These are phyloP conservation scores for Pionites leucogaster DNA, from an alignment of 2,113 vertebrate genomes.

Conservation along the genomic window DNA sequence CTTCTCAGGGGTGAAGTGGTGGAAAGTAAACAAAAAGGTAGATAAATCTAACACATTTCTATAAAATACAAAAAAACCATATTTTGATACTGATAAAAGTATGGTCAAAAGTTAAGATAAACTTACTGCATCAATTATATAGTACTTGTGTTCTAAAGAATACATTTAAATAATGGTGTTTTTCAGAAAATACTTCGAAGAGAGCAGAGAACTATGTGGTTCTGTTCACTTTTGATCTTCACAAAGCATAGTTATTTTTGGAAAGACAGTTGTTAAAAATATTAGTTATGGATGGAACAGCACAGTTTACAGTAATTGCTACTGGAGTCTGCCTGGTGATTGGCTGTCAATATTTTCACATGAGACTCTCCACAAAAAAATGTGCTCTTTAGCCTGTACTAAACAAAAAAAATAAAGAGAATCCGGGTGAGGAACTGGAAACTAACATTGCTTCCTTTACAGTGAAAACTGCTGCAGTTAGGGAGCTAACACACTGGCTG, in stretches of 20 bases:
- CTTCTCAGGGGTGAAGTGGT: background rate
- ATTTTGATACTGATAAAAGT: background rate
- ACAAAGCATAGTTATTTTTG: slow-evolving; percentile 54
- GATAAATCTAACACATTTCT: background rate
- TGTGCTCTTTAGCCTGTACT: slow-evolving; percentile 24
- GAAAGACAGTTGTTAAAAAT: slow-evolving; percentile 38
- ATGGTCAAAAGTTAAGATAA: slow-evolving; percentile 35
- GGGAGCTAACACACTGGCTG: background rate
- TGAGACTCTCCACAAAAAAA: slow-evolving; percentile 21
- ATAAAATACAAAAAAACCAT: background rate
- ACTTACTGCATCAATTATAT: background rate
- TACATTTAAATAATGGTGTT: slow-evolving; percentile 24
- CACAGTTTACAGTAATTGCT: slow-evolving; percentile 58
- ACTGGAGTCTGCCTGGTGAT: slow-evolving; percentile 8
- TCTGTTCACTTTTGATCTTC: slow-evolving; percentile 58
- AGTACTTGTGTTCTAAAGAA: background rate
- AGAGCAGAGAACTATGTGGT: slow-evolving; percentile 10
- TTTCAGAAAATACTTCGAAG: slow-evolving; percentile 34
- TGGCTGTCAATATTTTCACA: slow-evolving; percentile 40
- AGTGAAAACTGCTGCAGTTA: background rate
- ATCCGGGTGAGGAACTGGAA: background rate
- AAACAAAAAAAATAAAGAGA: background rate
- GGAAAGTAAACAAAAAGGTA: background rate
- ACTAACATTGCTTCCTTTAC: background rate
- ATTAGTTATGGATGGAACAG: slow-evolving; percentile 51